A percentile compares a stretch with the other conserved stretches of the same genome.
Conservation (phyloP, 1,140 invertebrate genomes). For the Marisa cornuarietis region DNA sequence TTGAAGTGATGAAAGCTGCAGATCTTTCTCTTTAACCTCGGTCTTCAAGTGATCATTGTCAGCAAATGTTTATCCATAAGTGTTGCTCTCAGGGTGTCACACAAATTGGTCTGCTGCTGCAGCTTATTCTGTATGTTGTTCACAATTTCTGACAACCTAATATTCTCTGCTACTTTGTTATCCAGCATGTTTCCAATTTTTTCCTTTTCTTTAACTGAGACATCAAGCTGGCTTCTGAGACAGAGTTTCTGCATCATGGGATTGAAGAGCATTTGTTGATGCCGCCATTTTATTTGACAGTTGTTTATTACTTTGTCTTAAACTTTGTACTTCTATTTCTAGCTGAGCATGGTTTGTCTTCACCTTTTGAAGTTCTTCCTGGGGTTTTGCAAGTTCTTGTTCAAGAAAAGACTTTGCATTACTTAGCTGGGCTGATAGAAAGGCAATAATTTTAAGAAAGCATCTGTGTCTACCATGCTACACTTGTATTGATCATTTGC, state of each 20-base stretch:
- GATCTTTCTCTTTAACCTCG: neutral
- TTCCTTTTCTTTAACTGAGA: constrained; percentile 23
- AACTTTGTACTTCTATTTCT: constrained; percentile 20
- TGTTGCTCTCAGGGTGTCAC: constrained; percentile 23
- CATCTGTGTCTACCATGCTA: no score
- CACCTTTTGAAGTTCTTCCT: constrained; percentile 26
- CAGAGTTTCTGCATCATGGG: constrained; percentile 9
- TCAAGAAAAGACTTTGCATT: constrained; percentile 41
- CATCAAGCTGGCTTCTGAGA: constrained; percentile 18
- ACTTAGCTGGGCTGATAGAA: constrained; percentile 42
- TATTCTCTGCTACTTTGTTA: constrained; percentile 22
- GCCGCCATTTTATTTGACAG: constrained; percentile 16
- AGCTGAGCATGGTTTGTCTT: constrained; percentile 18
- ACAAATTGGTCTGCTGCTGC: constrained; percentile 15
- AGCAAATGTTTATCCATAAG: constrained; percentile 29
- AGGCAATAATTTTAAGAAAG: constrained; percentile 21
- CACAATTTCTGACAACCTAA: constrained; percentile 28
- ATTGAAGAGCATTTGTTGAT: constrained; percentile 19
- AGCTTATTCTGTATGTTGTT: constrained; percentile 27
- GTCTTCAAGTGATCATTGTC: constrained; percentile 9
- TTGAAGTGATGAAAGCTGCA: neutral
- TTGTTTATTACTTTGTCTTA: constrained; percentile 27
- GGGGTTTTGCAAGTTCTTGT: constrained; percentile 34
- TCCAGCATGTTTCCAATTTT: constrained; percentile 18
- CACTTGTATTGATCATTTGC: no score